These are phyloP conservation scores for Gastracanthus pulcherrimus DNA, from an alignment of 2,888 invertebrate genomes.

Conservation along the genomic window DNA sequence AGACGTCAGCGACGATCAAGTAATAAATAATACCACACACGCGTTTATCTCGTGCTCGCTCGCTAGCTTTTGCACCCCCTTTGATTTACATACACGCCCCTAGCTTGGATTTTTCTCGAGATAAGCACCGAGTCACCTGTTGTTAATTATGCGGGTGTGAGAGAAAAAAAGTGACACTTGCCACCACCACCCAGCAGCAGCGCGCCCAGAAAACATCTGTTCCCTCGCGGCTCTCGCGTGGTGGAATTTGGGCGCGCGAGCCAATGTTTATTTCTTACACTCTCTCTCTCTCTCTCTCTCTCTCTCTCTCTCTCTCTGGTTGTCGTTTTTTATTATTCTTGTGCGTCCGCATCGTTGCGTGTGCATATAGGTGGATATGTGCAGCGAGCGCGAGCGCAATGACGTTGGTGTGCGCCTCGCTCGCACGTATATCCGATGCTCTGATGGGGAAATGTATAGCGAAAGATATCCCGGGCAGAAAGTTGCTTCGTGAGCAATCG, in stretches of 20 bases:
- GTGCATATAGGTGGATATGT: neutral
- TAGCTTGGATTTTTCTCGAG: neutral
- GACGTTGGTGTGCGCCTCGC: neutral
- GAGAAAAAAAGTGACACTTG: conserved; percentile 25
- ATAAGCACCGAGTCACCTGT: conserved; percentile 50
- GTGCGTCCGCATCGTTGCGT: neutral
- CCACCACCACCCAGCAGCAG: neutral
- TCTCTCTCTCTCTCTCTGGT: neutral
- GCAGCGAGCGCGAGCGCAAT: neutral
- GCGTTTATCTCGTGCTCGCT: neutral
- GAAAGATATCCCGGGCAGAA: too few relatives aligned
- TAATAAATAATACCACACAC: conserved; percentile 57
- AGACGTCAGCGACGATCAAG: conserved; percentile 74
- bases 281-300: neutral
- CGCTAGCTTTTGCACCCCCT: neutral
- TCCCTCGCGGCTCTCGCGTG: neutral
- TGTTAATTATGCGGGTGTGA: conserved; percentile 37
- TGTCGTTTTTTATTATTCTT: neutral
- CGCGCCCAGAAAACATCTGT: conserved; percentile 9
- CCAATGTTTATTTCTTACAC: conserved; percentile 43
- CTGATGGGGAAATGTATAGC: too few relatives aligned
- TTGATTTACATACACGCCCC: neutral
- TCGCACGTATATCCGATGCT: neutral
- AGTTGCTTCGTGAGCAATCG: too few relatives aligned
- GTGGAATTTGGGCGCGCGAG: neutral